Conservation (phyloP, 2,888 invertebrate genomes). For the Acanthosoma haemorrhoidale region DNA sequence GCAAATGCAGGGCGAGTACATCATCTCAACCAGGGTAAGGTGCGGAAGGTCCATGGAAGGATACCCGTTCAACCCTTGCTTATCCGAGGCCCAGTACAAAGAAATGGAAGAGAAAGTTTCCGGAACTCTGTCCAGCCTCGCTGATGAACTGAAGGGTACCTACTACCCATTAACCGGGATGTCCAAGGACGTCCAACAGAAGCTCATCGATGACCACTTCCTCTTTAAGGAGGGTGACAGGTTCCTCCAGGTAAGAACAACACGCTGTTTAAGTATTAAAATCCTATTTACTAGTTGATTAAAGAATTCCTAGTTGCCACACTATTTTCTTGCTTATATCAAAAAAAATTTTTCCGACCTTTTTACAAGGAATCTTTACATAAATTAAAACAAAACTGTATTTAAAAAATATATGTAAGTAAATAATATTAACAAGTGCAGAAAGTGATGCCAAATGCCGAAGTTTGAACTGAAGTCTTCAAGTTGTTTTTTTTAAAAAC, state of each 20-base stretch:
- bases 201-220: slow-evolving; percentile 96
- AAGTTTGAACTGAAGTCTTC: too few relatives aligned
- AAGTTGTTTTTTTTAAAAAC: too few relatives aligned
- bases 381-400: too few relatives aligned
- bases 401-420: too few relatives aligned
- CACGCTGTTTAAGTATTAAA: too few relatives aligned
- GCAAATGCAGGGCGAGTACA: slow-evolving; percentile 62
- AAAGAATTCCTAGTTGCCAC: too few relatives aligned
- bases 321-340: too few relatives aligned
- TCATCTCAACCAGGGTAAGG: slow-evolving; percentile 92
- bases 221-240: slow-evolving; percentile 95
- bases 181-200: slow-evolving; percentile 92
- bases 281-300: too few relatives aligned
- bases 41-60: slow-evolving; percentile 93
- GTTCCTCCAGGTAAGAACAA: slow-evolving; percentile 59
- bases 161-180: slow-evolving; percentile 93
- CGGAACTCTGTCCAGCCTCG: slow-evolving; percentile 70
- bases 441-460: too few relatives aligned
- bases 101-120: slow-evolving; percentile 93
- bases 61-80: slow-evolving; percentile 95
- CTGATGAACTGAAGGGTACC: slow-evolving; percentile 87
- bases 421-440: too few relatives aligned
- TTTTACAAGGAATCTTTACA: too few relatives aligned
- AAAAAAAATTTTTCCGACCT: too few relatives aligned
- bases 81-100: slow-evolving; percentile 93